These are phyloP conservation scores for Heliothis subflexa DNA, from an alignment of 1,140 invertebrate species.

Conservation along the genomic window DNA sequence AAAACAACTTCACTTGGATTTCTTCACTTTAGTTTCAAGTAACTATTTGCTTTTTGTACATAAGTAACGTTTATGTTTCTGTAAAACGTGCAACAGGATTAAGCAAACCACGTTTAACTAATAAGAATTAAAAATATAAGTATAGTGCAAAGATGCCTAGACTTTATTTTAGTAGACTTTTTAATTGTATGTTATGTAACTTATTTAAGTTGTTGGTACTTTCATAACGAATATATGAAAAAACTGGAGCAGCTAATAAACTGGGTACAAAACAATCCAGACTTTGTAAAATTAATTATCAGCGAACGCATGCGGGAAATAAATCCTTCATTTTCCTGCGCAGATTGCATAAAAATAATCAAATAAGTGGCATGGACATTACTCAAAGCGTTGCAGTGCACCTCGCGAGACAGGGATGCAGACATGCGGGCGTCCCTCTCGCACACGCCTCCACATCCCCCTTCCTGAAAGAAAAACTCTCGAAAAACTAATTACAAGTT, in stretches of 20 bases:
- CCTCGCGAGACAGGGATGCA: slow-evolving; percentile 61
- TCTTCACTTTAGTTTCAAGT: neutral
- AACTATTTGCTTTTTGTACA: neutral
- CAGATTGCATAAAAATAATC: slow-evolving; percentile 86
- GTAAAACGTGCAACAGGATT: too few relatives aligned
- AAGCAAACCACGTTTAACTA: too few relatives aligned
- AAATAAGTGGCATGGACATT: slow-evolving; percentile 84
- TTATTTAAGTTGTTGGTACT: neutral
- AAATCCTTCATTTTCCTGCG: slow-evolving; percentile 82
- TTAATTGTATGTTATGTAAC: neutral
- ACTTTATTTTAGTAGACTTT: too few relatives aligned
- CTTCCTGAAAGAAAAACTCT: slow-evolving; percentile 86
- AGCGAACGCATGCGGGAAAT: slow-evolving; percentile 74
- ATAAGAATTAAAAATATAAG: too few relatives aligned
- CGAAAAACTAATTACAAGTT: slow-evolving; percentile 88
- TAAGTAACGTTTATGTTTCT: too few relatives aligned
- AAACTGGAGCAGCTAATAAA: slow-evolving; percentile 44
- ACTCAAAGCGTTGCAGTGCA: slow-evolving; percentile 77
- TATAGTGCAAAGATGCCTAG: too few relatives aligned
- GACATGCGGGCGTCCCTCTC: slow-evolving; percentile 57
- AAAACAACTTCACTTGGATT: slow-evolving; percentile 36
- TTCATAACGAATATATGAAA: slow-evolving; percentile 19
- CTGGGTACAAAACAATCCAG: slow-evolving; percentile 40
- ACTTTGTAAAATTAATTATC: slow-evolving; percentile 83
- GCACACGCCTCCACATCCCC: slow-evolving; percentile 72